A percentile compares a stretch with the other conserved stretches of the same genome.
These are phyloP conservation scores for Odontomyia ornata DNA, from an alignment of 2,888 invertebrate genomes.

Conservation along the genomic window DNA sequence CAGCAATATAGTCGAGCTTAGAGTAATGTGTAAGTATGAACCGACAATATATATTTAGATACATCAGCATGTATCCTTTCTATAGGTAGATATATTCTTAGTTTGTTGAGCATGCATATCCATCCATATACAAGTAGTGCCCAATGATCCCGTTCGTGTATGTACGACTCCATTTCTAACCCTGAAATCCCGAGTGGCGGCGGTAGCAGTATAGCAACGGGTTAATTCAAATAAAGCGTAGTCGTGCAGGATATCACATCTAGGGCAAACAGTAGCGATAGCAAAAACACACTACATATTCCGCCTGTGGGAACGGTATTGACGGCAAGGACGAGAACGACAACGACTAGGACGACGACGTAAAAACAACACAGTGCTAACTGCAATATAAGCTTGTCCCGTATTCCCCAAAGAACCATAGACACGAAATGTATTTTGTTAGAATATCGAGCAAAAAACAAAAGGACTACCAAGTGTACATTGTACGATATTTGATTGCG, in stretches of 20 bases:
- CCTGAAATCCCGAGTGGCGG: conserved; percentile 7
- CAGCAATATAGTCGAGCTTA: conserved; percentile 80
- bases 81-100: too few species aligned
- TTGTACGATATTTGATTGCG: neutral
- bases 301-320: too few species aligned
- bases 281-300: neutral
- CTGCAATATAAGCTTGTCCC: conserved; percentile 28
- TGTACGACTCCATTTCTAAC: neutral
- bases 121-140: too few species aligned
- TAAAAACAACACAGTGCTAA: conserved; percentile 19
- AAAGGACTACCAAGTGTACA: conserved; percentile 15
- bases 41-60: neutral
- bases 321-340: neutral
- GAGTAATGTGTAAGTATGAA: conserved; percentile 87
- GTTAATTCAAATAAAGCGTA: conserved; percentile 33
- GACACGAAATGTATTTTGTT: conserved; percentile 29
- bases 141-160: too few species aligned
- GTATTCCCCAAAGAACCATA: conserved; percentile 30
- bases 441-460: conserved; percentile 7
- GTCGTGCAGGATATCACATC: conserved; percentile 22
- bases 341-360: neutral
- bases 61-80: neutral
- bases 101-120: too few species aligned
- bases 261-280: conserved; percentile 14
- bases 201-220: neutral